Evolutionary conservation across 53 echinoderm and acorn worm species (phyloP).

Genomic region (Holothuria scabra): DNA sequence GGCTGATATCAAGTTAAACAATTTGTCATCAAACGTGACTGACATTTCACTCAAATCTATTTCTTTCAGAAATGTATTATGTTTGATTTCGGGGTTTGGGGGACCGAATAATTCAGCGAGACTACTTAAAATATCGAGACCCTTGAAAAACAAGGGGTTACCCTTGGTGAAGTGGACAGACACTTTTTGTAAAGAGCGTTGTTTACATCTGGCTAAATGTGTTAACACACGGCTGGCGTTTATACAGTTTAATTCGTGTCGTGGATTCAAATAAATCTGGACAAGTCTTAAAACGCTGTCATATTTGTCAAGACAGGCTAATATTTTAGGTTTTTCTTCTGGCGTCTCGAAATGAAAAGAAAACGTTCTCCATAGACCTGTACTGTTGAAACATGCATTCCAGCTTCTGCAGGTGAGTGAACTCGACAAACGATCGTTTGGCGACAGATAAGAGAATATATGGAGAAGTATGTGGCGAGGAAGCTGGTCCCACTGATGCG

Average conservation of each 20-base stretch:
- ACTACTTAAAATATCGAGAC: slow-evolving; percentile 75
- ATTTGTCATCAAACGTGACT: slow-evolving; percentile 68
- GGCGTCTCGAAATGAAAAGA: slow-evolving; percentile 66
- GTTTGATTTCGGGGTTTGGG: slow-evolving; percentile 63
- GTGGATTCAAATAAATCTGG: slow-evolving; percentile 71
- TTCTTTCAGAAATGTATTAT: slow-evolving; percentile 64
- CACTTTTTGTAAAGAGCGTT: slow-evolving; percentile 70
- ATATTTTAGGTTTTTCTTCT: slow-evolving; percentile 46
- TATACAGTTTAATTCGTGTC: slow-evolving; percentile 59
- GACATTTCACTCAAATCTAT: slow-evolving; percentile 76
- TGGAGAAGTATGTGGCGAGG: slow-evolving; percentile 87
- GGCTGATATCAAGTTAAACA: slow-evolving; percentile 77
- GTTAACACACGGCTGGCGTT: slow-evolving; percentile 78
- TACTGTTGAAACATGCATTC: slow-evolving; percentile 73
- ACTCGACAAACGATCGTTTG: slow-evolving; percentile 66
- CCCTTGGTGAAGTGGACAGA: slow-evolving; percentile 73
- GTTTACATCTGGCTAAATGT: slow-evolving; percentile 59
- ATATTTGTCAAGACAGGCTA: slow-evolving; percentile 78
- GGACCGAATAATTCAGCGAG: slow-evolving; percentile 94
- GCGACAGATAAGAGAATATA: slow-evolving; percentile 65
- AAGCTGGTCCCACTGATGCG: slow-evolving; percentile 63
- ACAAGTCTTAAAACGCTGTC: slow-evolving; percentile 66
- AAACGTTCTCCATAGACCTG: slow-evolving; percentile 74
- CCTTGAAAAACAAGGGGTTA: slow-evolving; percentile 94
- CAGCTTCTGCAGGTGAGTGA: slow-evolving; percentile 74